Base-by-base conservation (phyloP, 2,113 vertebrate genomes). In the Melanocharis versteri region DNA sequence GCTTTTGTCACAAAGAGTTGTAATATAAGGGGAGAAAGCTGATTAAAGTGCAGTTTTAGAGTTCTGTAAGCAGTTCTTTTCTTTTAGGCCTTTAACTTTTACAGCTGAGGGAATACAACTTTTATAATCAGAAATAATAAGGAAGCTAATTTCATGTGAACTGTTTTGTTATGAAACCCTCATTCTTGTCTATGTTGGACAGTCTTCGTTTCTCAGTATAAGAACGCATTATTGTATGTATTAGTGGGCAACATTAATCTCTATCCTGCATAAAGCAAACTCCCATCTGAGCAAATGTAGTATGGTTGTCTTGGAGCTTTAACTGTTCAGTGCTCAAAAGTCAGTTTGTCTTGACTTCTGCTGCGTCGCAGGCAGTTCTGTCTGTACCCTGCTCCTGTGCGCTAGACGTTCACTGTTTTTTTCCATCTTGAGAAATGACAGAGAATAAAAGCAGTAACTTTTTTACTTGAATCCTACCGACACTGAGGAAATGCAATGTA, bases 401-500 rank as follows among this genome's bases (percentile, higher is more conserved):
- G 8, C 83, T 56, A 24, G 73, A 73, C 45, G 56, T 95, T 87
- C 83, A 87, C 79, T 83, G 80, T 8, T 47, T 28, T 83, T 79
- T 80, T 79, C 92, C 93, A 82, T 93, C 90, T 77, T 79, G 86
- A 96, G 90, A 97, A 96, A 94, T 70, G 79, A 57, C 44, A 95
- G 92, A 95, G 77, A 96, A 96, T 87, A 82, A 95, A 89, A 92
- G 93, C 93, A 96, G 94, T 83, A 91, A 92, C 84, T 94, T 96
- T 97, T 97, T 94, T 97, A 97, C 96, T 95, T 97, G 94, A 96
- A 96, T 91, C 87, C 75, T 96, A 51, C 91, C 2, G 54, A 89
- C 88, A 95, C 82, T 90, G 83, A 94, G 80, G 93, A 97, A 94
- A 89, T 84, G 70, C 94, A 94, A 92, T 89, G 66, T 84, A 97